Conservation (phyloP, 2,888 invertebrate species). For the Zootermopsis nevadensis region DNA sequence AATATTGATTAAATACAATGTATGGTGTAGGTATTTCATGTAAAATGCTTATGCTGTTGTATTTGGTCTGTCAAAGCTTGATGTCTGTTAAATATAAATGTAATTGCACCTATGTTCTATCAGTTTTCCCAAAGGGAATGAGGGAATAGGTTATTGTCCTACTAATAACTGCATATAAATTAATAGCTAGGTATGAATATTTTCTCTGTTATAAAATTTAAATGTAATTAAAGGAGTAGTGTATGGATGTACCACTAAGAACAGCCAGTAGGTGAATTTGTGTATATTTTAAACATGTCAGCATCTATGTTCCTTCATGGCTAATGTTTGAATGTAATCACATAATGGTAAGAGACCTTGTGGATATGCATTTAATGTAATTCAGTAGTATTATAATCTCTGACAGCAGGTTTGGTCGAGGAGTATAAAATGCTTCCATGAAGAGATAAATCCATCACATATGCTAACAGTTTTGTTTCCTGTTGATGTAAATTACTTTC, state of each 20-base stretch:
- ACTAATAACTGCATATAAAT: constrained; percentile 1
- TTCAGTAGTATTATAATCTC: background rate
- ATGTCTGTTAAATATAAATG: constrained; percentile 33
- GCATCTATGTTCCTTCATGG: constrained; percentile 26
- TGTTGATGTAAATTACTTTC: background rate
- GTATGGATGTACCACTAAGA: constrained; percentile 9
- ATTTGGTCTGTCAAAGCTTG: constrained; percentile 42
- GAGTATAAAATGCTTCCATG: background rate
- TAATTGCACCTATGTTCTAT: constrained; percentile 42
- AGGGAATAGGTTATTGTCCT: constrained; percentile 29
- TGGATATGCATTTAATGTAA: constrained; percentile 33
- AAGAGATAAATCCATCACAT: background rate
- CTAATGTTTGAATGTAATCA: constrained; percentile 20
- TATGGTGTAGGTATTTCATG: constrained; percentile 44
- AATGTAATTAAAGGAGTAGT: constrained; percentile 17
- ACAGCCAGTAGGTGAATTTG: background rate
- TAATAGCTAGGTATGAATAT: constrained; percentile 23
- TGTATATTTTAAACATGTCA: constrained; percentile 16
- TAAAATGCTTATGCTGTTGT: constrained; percentile 44
- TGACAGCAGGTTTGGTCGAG: constrained; percentile 2
- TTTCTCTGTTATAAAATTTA: constrained; percentile 33
- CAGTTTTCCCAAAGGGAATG: constrained; percentile 26
- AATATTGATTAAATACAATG: constrained; percentile 37
- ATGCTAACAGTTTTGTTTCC: background rate
- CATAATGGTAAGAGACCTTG: background rate